Evolutionary conservation across 2,113 vertebrate species (phyloP), one percentile per base, ranked within the genome.

Genomic region (Plestiodon gilberti): DNA sequence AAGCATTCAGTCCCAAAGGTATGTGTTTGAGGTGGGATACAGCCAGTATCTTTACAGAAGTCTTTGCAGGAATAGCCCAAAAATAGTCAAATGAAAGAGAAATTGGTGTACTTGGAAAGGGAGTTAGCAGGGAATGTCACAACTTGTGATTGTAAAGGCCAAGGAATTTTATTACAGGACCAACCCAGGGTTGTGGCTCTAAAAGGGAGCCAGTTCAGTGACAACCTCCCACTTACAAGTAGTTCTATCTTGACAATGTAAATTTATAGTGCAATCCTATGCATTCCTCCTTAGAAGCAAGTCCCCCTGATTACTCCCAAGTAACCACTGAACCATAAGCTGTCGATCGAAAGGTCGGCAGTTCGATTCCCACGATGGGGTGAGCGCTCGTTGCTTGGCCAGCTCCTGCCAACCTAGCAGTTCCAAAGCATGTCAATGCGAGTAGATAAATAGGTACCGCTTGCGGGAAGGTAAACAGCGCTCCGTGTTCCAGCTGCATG

Each of bases 101-200:
- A 71, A 23, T 83, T 71, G 64, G 64, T 81, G 43, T 70, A 25
- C 65, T 70, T 55, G 81, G 55, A 59, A 83, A 61, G 33, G 10
- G 25, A 6, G 23, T 28, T 57, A 33, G 67, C 69, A 35, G 48
- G 71, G 57, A 83, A 83, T 83, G 73, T 83, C 35, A 55, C n/a
- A 71, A 71, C 48, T 65, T 81, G 81, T 82, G 81, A 82, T n/a
- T 73, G 7, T 55, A 52, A 73, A 83, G 69, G 55, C 52, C 35
- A 59, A 71, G 48, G 67, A 71, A 52, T 61, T 73, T 55, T 8
- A 13, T 55, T 55, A 73, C 69, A 83, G 80, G 64, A 48, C 30
- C 52, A 67, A 67, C 18, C 69, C n/a, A 30, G 64, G n/a, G 33
- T 59, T 73, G n/a, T 5, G 52, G 48, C 65, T 82, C 13, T 57